These are phyloP conservation scores for Lepeophtheirus nordmannii DNA, from an alignment of 2,888 invertebrate species.

Conservation along the genomic window DNA sequence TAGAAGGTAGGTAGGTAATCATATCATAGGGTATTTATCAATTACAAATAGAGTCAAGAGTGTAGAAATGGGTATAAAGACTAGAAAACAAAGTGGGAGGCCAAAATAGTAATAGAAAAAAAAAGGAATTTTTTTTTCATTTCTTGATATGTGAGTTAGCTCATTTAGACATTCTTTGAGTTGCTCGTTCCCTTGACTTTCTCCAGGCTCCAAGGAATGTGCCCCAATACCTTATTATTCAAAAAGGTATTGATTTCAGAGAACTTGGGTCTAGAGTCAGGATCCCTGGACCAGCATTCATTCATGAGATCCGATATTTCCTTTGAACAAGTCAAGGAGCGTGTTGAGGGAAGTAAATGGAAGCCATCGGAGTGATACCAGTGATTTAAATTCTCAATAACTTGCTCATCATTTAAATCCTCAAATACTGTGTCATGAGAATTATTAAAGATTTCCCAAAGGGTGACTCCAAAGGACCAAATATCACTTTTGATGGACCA, in stretches of 20 bases:
- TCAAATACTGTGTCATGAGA: conserved; percentile 63
- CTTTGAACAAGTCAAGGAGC: conserved; percentile 58
- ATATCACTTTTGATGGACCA: conserved; percentile 43
- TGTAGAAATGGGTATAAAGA: too few species aligned
- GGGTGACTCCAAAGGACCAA: conserved; percentile 73
- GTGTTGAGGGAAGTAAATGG: conserved; percentile 48
- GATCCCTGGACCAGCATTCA: conserved; percentile 72
- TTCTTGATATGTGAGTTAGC: too few species aligned
- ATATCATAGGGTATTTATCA: too few species aligned
- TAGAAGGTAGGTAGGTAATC: too few species aligned
- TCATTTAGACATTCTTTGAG: not conserved
- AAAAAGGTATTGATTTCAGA: conserved; percentile 54
- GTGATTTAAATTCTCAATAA: conserved; percentile 63
- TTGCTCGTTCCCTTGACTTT: not conserved
- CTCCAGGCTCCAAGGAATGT: not conserved
- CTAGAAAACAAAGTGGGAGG: too few species aligned
- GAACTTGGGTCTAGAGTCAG: conserved; percentile 63
- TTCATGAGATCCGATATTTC: conserved; percentile 79
- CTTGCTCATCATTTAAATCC: conserved; percentile 55
- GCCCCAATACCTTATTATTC: conserved; percentile 36
- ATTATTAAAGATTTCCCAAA: conserved; percentile 68
- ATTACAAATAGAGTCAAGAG: too few species aligned
- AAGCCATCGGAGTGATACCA: conserved; percentile 64
- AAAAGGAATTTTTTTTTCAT: too few species aligned
- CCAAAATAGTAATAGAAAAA: too few species aligned